phyloP scores from a whole-genome alignment of 1,140 invertebrate genomes.

The Ostrea edulis region DNA sequence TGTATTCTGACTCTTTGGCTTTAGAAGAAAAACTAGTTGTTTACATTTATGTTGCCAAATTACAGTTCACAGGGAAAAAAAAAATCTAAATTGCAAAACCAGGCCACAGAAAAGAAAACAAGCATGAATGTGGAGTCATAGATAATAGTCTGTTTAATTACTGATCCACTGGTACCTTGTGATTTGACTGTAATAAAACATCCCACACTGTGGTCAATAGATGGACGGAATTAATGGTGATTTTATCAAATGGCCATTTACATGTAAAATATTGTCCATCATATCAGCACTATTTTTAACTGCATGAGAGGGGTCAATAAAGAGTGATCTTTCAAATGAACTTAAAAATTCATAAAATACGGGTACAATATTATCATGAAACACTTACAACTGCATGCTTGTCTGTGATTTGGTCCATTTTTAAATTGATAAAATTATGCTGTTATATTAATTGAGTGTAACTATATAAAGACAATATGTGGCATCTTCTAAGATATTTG shows the following conservation, averaged over 20 bases:
- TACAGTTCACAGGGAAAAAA: neutral
- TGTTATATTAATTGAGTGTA: too few species aligned
- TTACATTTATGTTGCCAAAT: conserved; percentile 25
- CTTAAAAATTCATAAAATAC: too few species aligned
- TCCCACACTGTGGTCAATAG: neutral
- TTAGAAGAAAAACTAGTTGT: conserved; percentile 6
- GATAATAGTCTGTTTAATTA: neutral
- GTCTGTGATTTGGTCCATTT: too few species aligned
- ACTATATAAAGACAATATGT: too few species aligned
- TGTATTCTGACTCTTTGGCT: neutral
- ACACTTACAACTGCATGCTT: too few species aligned
- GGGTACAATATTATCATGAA: too few species aligned
- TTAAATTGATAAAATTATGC: too few species aligned
- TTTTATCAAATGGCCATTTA: conserved; percentile 26
- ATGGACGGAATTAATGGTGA: neutral
- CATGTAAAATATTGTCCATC: neutral
- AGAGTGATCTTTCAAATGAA: too few species aligned
- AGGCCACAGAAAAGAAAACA: neutral
- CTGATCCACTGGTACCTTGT: neutral
- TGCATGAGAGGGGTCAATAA: too few species aligned
- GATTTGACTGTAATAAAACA: conserved; percentile 4
- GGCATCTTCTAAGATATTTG: too few species aligned
- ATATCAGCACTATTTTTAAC: neutral
- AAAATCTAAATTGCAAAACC: neutral
- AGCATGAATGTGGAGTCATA: neutral